Base-by-base conservation (phyloP, 23 tunicate genomes). In the Clavelina lepadiformis region DNA sequence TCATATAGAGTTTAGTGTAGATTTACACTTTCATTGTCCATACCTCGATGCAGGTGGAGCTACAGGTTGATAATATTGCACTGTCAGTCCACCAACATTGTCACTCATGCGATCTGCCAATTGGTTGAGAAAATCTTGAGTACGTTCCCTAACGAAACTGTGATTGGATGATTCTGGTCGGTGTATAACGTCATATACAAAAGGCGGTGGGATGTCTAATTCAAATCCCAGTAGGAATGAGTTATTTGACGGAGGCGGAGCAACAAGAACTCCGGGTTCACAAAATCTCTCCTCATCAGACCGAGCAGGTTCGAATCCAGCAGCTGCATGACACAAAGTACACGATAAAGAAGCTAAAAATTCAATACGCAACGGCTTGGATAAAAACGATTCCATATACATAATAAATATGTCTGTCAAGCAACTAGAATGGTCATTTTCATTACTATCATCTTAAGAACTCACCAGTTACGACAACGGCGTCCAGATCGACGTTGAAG, bases 1-100 rank as follows among this genome's bases (percentile, higher is more conserved):
- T n/a, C n/a, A n/a, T n/a, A n/a, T n/a, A n/a, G n/a, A n/a, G n/a
- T n/a, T n/a, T n/a, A n/a, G n/a, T n/a, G n/a, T n/a, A n/a, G n/a
- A n/a, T n/a, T n/a, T n/a, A n/a, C n/a, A n/a, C n/a, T n/a, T n/a
- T n/a, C n/a, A n/a, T n/a, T n/a, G n/a, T n/a, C 11, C 63, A 49
- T 35, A 86, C 95, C 79, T 56, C 5, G 79, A 71, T 24, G 57
- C 63, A 46, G 95, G 95, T 19, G 77, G 68, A 0, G 83, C 32
- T 6, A 23, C 68, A n/a, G 95, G 78, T 58, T 78, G 68, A 47
- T 68, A 86, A 41, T 86, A 86, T 37, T 77, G 69, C 31, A 78
- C 23, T 2, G 8, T 29, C 13, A 64, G 38, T 27, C 41, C 58
- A n/a, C 46, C 35, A 25, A 55, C 68, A 5, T 55, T 52, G 31